phyloP scores from a whole-genome alignment of 2,888 invertebrate genomes.

The Lasioglossum calceatum region DNA sequence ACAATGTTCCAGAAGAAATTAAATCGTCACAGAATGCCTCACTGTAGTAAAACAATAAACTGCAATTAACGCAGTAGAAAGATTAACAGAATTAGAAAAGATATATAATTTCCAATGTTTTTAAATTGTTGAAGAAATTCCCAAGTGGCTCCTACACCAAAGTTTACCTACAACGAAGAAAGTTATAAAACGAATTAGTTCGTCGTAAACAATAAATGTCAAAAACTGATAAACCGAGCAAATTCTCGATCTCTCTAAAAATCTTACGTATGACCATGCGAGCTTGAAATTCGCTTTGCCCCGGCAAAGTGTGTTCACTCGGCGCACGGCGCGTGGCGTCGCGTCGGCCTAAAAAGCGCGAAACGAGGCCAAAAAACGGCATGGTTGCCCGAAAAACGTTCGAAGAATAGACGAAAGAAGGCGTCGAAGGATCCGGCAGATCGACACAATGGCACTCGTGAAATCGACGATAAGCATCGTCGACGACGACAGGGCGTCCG shows the following conservation, averaged over 20 bases:
- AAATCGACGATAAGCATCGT: conserved; percentile 39
- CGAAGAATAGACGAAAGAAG: not conserved
- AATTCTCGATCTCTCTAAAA: not conserved
- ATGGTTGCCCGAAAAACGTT: not conserved
- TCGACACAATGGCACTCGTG: conserved; percentile 49
- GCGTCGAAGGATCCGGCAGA: not conserved
- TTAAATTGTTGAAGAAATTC: no score
- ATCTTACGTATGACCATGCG: not conserved
- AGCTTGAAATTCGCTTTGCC: not conserved
- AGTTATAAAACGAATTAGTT: not conserved
- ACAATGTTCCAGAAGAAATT: not conserved
- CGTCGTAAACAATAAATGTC: not conserved
- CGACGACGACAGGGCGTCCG: not conserved
- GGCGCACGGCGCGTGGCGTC: not conserved
- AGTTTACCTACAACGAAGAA: not conserved
- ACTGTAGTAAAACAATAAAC: not conserved
- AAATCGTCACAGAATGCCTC: not conserved
- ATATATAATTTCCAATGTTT: no score
- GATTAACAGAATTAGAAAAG: no score
- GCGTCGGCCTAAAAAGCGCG: not conserved
- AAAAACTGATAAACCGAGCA: not conserved
- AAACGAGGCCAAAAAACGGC: not conserved
- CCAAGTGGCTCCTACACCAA: not conserved
- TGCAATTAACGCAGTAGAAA: no score
- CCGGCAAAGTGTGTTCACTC: not conserved